phyloP scores from a whole-genome alignment of 2,113 vertebrate species.

The Crocuta crocuta region DNA sequence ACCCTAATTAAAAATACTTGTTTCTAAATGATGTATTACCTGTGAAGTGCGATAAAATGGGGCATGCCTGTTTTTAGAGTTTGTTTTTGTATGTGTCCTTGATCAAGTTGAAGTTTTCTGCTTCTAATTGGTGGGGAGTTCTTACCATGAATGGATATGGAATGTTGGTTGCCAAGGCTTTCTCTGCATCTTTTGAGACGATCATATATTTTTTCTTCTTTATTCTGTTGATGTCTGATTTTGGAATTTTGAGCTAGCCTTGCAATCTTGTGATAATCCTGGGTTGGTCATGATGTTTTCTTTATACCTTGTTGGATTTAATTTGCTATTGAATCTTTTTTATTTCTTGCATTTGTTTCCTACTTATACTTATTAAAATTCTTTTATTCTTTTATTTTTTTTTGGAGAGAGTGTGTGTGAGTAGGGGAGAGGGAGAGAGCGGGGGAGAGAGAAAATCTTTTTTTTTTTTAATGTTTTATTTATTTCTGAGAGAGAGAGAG shows the following conservation, averaged over 20 bases:
- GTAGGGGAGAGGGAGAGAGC: too few relatives aligned
- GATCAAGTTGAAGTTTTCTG: background rate
- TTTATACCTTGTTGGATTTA: slow-evolving; percentile 29
- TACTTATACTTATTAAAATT: background rate
- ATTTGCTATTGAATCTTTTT: background rate
- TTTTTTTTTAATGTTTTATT: too few relatives aligned
- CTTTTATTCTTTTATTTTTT: too few relatives aligned
- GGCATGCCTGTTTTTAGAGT: background rate
- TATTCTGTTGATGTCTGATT: background rate
- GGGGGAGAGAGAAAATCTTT: too few relatives aligned
- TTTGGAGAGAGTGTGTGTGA: too few relatives aligned
- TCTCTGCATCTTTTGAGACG: background rate
- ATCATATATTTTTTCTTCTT: background rate
- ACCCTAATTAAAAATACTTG: background rate
- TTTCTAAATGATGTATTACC: background rate
- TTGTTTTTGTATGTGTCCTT: background rate
- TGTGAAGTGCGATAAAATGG: background rate
- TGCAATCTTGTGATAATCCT: slow-evolving; percentile 1
- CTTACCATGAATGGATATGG: background rate
- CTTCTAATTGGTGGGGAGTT: background rate
- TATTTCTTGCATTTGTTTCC: background rate
- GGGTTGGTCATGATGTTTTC: background rate
- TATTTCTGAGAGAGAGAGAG: too few relatives aligned
- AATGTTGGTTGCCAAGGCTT: background rate
- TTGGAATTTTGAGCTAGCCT: background rate